A percentile compares a stretch with the other conserved stretches of the same genome.
Evolutionary conservation across 2,888 invertebrate species (phyloP).

Genomic region (Leptopilina drosophilae): DNA sequence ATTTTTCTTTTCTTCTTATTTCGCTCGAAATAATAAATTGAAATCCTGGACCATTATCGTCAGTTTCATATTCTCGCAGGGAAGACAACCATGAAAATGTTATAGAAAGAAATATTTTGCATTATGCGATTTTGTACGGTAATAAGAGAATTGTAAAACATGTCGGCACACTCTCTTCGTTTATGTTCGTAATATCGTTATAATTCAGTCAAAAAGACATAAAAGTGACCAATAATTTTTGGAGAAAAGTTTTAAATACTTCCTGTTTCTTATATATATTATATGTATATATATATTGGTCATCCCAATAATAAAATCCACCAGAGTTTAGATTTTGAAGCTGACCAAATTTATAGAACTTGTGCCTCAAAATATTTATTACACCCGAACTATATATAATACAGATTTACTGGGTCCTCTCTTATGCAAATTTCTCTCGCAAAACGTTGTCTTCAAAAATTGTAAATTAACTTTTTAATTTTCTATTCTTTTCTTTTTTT

Average conservation of each 20-base stretch:
- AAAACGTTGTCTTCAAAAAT: too few species aligned
- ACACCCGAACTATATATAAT: too few species aligned
- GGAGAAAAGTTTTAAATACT: neutral
- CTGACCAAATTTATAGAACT: neutral
- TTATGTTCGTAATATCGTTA: conserved; percentile 40
- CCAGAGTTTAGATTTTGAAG: neutral
- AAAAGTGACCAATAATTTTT: conserved; percentile 26
- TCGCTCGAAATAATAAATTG: too few species aligned
- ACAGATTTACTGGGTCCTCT: too few species aligned
- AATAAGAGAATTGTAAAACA: conserved; percentile 47
- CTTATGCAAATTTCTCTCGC: too few species aligned
- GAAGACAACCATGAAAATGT: conserved; percentile 44
- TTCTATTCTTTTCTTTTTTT: too few species aligned
- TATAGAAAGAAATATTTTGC: conserved; percentile 42
- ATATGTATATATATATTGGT: too few species aligned
- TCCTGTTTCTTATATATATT: neutral
- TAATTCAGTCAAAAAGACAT: conserved; percentile 39
- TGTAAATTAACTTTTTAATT: too few species aligned
- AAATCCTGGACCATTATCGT: conserved; percentile 20
- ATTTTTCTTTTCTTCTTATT: too few species aligned
- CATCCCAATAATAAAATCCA: neutral
- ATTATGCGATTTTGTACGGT: conserved; percentile 47
- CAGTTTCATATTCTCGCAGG: conserved; percentile 22
- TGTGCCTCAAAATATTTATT: too few species aligned
- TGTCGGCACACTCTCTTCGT: conserved; percentile 36